These are phyloP conservation scores for Nomada ruficornis DNA, from an alignment of 2,888 invertebrate species.

Conservation along the genomic window DNA sequence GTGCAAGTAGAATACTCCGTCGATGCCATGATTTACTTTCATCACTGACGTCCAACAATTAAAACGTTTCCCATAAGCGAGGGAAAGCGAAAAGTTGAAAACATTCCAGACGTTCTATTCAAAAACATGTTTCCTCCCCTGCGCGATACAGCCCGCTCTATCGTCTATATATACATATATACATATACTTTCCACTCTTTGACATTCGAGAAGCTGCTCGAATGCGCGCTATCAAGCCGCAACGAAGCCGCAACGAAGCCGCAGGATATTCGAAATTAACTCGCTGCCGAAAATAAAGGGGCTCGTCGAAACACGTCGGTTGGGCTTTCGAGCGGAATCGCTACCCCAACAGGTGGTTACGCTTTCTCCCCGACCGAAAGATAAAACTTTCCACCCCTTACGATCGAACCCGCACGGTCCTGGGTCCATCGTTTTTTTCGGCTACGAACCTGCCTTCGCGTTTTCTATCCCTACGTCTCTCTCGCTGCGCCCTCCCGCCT, in stretches of 20 bases:
- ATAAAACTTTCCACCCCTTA: conserved; percentile 60
- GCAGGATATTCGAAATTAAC: conserved; percentile 67
- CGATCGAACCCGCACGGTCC: conserved; percentile 17
- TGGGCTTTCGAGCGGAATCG: conserved; percentile 21
- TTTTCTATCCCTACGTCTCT: conserved; percentile 57
- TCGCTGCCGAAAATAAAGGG: conserved; percentile 63
- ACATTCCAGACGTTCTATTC: not conserved
- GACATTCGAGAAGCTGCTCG: conserved; percentile 21
- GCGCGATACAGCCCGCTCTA: not conserved
- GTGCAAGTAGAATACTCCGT: conserved; percentile 1
- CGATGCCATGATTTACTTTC: conserved; percentile 48
- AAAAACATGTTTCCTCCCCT: not conserved
- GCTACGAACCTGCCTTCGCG: conserved; percentile 48
- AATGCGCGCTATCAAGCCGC: conserved; percentile 31
- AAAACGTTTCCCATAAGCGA: not conserved
- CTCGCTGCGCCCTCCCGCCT: conserved; percentile 55
- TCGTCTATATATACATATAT: not conserved
- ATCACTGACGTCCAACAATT: conserved; percentile 20
- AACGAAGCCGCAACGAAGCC: conserved; percentile 31
- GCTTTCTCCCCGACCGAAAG: conserved; percentile 32
- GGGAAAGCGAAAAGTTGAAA: not conserved
- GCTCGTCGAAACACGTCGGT: conserved; percentile 18
- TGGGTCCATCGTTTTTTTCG: conserved; percentile 53
- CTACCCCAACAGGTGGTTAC: conserved; percentile 72
- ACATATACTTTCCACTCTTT: not conserved